Percentiles rank a stretch among this genome's conserved stretches.
Evolutionary conservation across 2,888 invertebrate species (phyloP).

Genomic region (Omphaloscelis lunosa): DNA sequence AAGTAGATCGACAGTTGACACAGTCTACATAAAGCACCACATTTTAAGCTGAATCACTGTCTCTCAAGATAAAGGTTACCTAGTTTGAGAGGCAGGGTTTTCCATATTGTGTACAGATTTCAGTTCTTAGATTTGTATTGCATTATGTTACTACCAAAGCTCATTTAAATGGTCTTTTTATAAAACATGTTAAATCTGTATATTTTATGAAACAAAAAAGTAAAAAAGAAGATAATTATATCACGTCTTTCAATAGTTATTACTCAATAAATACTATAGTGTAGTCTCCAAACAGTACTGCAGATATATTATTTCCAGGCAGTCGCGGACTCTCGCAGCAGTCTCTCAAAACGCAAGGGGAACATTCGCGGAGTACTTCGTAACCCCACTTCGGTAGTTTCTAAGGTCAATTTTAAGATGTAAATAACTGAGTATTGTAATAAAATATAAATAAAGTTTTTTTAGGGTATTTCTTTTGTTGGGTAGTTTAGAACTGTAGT

Average conservation of each 20-base stretch:
- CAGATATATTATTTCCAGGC: constrained; percentile 78
- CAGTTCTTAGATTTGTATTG: no score
- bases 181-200: no score
- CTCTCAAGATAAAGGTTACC: no score
- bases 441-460: constrained; percentile 4
- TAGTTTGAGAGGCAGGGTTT: no score
- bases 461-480: background rate
- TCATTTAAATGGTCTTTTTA: no score
- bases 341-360: constrained; percentile 61
- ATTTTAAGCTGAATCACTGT: no score
- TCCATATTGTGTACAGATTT: no score
- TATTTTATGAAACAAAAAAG: no score
- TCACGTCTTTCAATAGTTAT: background rate
- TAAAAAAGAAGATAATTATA: no score
- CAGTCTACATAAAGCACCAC: no score
- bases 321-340: constrained; percentile 77
- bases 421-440: constrained; percentile 63
- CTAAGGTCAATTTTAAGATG: constrained; percentile 77
- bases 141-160: no score
- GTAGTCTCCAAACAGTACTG: constrained; percentile 49
- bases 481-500: constrained; percentile 1
- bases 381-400: constrained; percentile 49
- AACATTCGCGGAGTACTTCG: constrained; percentile 63
- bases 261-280: background rate
- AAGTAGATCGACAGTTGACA: no score